Evolutionary conservation across 2,888 invertebrate genomes (phyloP).

Genomic region (Acronicta leporina): DNA sequence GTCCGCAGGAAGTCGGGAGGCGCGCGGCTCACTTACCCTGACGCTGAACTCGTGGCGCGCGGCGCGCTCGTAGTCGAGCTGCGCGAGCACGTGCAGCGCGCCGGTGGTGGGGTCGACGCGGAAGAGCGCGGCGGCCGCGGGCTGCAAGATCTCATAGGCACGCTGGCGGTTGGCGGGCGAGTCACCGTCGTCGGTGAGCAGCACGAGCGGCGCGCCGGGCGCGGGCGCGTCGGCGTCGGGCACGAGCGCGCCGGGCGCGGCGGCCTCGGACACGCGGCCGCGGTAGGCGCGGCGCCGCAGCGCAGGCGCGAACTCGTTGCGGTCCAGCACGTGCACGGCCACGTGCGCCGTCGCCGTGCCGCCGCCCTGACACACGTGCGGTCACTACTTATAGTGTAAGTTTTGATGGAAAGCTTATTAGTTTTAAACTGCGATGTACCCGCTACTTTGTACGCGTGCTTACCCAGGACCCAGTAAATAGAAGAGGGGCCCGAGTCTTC

Average conservation of each 20-base stretch:
- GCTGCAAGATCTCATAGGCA: conserved; percentile 95
- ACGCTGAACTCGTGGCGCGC: conserved; percentile 94
- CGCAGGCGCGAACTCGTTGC: conserved; percentile 95
- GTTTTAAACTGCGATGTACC: too few relatives aligned
- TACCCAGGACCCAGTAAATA: too few relatives aligned
- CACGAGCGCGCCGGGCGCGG: conserved; percentile 93
- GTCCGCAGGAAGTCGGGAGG: too few relatives aligned
- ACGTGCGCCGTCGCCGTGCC: conserved; percentile 92
- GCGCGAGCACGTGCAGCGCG: conserved; percentile 93
- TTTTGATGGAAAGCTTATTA: too few relatives aligned
- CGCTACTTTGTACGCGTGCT: too few relatives aligned
- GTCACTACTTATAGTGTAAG: too few relatives aligned
- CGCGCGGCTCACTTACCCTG: conserved; percentile 82
- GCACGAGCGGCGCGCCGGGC: conserved; percentile 91
- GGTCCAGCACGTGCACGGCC: conserved; percentile 95
- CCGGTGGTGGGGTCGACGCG: conserved; percentile 96
- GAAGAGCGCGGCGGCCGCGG: conserved; percentile 93
- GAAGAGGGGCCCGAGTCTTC: too few relatives aligned
- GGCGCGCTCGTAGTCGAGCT: conserved; percentile 94
- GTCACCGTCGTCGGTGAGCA: conserved; percentile 95
- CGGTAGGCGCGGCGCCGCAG: conserved; percentile 91
- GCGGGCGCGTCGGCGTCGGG: conserved; percentile 45
- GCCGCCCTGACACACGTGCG: conserved; percentile 77
- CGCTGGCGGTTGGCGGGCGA: conserved; percentile 95
- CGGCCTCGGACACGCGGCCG: conserved; percentile 94